phyloP scores from a whole-genome alignment of 2,797 vertebrate species.

The Spinus olivaceus region DNA sequence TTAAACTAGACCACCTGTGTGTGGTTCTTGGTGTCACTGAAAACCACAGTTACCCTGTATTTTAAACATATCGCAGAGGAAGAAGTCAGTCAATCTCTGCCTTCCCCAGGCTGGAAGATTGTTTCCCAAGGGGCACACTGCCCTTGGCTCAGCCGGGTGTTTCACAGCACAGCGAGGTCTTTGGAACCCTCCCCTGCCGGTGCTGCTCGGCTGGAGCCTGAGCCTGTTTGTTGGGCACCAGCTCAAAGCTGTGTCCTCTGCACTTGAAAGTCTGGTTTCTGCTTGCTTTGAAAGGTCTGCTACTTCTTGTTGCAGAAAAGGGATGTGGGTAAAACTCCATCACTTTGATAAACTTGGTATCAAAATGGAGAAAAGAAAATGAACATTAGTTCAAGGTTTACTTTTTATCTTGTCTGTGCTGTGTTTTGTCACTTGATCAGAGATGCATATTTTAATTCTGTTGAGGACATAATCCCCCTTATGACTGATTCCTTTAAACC shows the following conservation, averaged over 20 bases:
- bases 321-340: background rate
- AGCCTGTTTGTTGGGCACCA: background rate
- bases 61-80: background rate
- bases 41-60: background rate
- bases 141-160: background rate
- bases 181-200: fast-evolving
- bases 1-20: background rate
- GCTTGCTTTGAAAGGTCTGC: background rate
- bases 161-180: fast-evolving
- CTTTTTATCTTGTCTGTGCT: background rate
- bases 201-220: background rate
- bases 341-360: background rate
- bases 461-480: background rate
- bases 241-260: background rate
- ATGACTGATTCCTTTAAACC: background rate
- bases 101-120: background rate
- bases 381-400: background rate
- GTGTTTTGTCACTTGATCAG: background rate
- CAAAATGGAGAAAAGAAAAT: background rate
- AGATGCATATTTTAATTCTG: background rate
- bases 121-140: fast-evolving
- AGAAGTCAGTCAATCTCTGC: background rate
- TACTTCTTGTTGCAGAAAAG: background rate
- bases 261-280: background rate
- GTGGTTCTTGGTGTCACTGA: background rate